phyloP scores from a whole-genome alignment of 2,888 invertebrate species.

The Cyrtodaria siliqua region DNA sequence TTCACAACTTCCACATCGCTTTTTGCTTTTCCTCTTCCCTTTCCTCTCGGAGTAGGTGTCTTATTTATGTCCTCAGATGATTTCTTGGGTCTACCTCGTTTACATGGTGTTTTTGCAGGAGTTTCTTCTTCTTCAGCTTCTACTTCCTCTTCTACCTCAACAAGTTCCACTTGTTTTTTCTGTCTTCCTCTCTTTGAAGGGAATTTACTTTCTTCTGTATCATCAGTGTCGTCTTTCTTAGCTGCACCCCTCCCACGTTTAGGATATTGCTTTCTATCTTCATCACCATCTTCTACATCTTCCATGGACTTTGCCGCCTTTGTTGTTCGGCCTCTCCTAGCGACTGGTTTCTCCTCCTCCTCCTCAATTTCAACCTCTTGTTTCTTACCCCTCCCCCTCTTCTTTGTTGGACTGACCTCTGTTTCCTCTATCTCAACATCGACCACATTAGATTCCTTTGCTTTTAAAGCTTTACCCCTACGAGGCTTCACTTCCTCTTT shows the following conservation, averaged over 20 bases:
- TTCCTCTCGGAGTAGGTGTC: slow-evolving; percentile 21
- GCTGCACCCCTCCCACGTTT: slow-evolving; percentile 24
- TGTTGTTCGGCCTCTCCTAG: slow-evolving; percentile 60
- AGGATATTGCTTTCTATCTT: slow-evolving; percentile 29
- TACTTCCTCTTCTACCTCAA: slow-evolving; percentile 42
- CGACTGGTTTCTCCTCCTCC: slow-evolving; percentile 42
- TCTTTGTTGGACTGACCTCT: slow-evolving; percentile 24
- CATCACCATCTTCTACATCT: slow-evolving; percentile 37
- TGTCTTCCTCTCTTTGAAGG: slow-evolving; percentile 26
- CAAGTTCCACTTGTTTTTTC: slow-evolving; percentile 18
- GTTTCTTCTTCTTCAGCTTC: slow-evolving; percentile 40
- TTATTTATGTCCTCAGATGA: slow-evolving; percentile 35
- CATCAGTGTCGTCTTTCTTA: slow-evolving; percentile 17
- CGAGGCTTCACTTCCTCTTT: slow-evolving; percentile 18
- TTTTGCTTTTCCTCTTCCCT: slow-evolving; percentile 42
- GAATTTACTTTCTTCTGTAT: slow-evolving; percentile 20
- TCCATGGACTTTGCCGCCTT: slow-evolving; percentile 37
- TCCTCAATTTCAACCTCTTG: slow-evolving; percentile 6
- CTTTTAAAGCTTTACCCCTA: background rate
- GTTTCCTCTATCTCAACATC: slow-evolving; percentile 27
- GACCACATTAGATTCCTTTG: slow-evolving; percentile 12
- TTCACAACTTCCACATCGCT: slow-evolving; percentile 28
- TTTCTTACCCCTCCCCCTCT: slow-evolving; percentile 5
- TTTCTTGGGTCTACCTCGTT: slow-evolving; percentile 27
- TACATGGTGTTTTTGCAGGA: slow-evolving; percentile 30